Percentiles rank a stretch among this genome's conserved stretches.
Conservation (phyloP, 1,140 invertebrate species). For the Drosophila subobscura region DNA sequence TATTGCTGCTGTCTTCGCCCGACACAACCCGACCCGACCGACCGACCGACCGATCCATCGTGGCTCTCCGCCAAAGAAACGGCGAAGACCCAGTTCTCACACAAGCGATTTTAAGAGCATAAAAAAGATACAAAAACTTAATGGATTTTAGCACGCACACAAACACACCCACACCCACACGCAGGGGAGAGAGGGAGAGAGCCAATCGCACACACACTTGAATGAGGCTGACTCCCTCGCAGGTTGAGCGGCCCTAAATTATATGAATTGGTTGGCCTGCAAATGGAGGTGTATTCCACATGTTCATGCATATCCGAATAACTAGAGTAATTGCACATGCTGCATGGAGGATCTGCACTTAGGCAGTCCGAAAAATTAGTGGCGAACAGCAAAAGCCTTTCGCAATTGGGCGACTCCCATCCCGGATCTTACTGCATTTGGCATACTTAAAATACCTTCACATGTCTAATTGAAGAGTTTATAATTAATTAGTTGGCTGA, state of each 20-base stretch:
- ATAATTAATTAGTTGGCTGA: constrained; percentile 24
- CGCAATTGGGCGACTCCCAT: background rate
- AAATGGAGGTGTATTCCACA: constrained; percentile 41
- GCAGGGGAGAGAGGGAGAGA: constrained; percentile 1
- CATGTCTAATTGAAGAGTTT: constrained; percentile 23
- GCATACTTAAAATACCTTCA: constrained; percentile 4
- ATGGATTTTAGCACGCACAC: constrained; percentile 80
- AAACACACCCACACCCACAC: constrained; percentile 18
- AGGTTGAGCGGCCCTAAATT: constrained; percentile 47
- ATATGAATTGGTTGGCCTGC: constrained; percentile 48
- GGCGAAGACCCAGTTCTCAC: constrained; percentile 78
- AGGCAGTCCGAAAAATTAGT: constrained; percentile 23
- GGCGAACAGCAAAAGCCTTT: background rate
- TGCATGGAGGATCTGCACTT: constrained; percentile 35
- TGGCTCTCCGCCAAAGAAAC: constrained; percentile 47
- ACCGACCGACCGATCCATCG: background rate
- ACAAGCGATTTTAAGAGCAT: constrained; percentile 73
- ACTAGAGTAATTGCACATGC: constrained; percentile 45
- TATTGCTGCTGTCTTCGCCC: constrained; percentile 53
- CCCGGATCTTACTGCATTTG: constrained; percentile 13
- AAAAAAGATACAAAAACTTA: constrained; percentile 72
- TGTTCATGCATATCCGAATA: constrained; percentile 37
- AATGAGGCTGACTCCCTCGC: constrained; percentile 26
- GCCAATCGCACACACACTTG: constrained; percentile 9
- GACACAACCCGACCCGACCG: background rate